Evolutionary conservation across 2,113 vertebrate species (phyloP).

Genomic region (Ceyx melanurus): DNA sequence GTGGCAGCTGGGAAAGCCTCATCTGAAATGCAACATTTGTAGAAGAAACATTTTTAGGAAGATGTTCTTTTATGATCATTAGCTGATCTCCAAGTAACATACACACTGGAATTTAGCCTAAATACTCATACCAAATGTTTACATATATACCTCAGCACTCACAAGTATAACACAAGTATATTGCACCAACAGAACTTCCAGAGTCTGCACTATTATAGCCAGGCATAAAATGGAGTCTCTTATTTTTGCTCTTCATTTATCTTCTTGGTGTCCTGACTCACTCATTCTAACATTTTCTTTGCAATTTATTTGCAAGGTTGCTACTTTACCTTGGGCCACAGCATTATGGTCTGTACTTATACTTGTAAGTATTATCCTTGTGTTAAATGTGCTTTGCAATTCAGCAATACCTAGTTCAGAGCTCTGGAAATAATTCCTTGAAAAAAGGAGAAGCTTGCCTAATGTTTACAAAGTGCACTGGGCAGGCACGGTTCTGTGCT

Average conservation of each 20-base stretch:
- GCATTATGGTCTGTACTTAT: neutral
- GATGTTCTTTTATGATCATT: neutral
- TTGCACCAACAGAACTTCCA: slow-evolving; percentile 29
- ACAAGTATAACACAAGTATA: neutral
- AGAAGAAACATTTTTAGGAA: neutral
- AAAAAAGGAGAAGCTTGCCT: slow-evolving; percentile 62
- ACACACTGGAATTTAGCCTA: neutral
- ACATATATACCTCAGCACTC: neutral
- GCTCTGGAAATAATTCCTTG: slow-evolving; percentile 50
- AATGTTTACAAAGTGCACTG: slow-evolving; percentile 38
- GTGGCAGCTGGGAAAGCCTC: slow-evolving; percentile 38
- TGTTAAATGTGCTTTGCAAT: slow-evolving; percentile 39
- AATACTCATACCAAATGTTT: neutral
- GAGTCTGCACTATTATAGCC: neutral
- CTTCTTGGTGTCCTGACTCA: neutral
- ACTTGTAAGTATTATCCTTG: neutral
- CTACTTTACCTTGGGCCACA: slow-evolving; percentile 10
- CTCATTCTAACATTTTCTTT: neutral
- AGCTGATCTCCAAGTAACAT: neutral
- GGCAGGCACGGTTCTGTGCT: slow-evolving; percentile 33
- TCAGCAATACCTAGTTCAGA: slow-evolving; percentile 60
- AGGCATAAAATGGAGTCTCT: neutral
- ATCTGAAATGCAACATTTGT: slow-evolving; percentile 19
- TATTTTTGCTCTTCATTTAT: neutral
- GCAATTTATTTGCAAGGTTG: slow-evolving; percentile 3